Base-by-base conservation (phyloP, 2,113 vertebrate species). In the Toxostoma redivivum region DNA sequence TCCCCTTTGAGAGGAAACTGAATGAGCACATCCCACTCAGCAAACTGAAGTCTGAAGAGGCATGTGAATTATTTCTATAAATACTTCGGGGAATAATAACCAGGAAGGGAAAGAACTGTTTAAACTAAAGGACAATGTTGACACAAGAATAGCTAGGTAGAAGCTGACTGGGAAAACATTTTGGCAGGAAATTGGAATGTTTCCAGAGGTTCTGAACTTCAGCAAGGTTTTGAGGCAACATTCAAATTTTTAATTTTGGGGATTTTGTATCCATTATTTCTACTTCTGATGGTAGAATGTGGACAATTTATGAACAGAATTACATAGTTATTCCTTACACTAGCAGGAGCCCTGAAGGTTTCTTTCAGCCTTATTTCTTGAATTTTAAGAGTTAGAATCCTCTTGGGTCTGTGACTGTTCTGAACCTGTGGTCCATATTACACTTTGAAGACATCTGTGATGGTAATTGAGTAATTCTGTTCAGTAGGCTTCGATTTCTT, bases 51-150 rank as follows among this genome's bases (percentile, higher is more conserved):
- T 76, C 82, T 93, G 79, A 61, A 67, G 61, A 87, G 45, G 25
- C 78, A 45, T 45, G 35, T 6, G 14, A 50, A 66, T 86, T 92
- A 65, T 57, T 88, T 77, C 76, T 95, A 28, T 93, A 95, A 94
- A 93, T 92, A 77, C 67, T 70, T 56, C 3, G 27, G 33, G 40
- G 45, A 88, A 82, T 93, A 94, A 90, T 92, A 86, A 83, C 82
- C 50, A 21, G 91, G 67, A 94, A 88, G 64, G 80, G 74, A 86
- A 33, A 82, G 45, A 94, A 64, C 78, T 90, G 38, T 77, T 94
- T 84, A 83, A 95, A 66, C 38, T 81, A 31, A 66, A 91, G 86
- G 80, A 88, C 91, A 95, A 87, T 90, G 79, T 77, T 95, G 88
- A 88, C 88, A 73, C 45, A 74, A 80, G 70, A 82, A 50, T n/a